Percentiles rank a stretch among this genome's conserved stretches.
Conservation (phyloP, 2,113 vertebrate genomes). For the Burhinus oedicnemus region DNA sequence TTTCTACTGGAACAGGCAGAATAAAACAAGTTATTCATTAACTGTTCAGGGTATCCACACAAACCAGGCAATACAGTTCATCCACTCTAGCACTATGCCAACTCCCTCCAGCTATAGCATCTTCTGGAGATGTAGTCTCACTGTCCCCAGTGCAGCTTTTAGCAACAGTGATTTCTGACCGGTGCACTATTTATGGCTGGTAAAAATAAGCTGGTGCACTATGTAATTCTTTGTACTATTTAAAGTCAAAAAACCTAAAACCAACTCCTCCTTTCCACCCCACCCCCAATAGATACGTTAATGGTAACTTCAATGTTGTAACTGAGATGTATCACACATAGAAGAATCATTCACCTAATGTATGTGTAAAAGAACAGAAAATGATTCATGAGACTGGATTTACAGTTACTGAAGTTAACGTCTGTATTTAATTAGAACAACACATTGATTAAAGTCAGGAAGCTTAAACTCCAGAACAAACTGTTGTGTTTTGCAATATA, state of each 20-base stretch:
- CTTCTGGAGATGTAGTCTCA: not conserved
- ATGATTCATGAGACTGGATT: not conserved
- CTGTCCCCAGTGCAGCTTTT: not conserved
- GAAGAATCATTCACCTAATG: not conserved
- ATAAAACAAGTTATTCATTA: not conserved
- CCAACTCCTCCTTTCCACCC: not conserved
- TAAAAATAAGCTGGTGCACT: not conserved
- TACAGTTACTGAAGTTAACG: not conserved
- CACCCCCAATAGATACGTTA: not conserved
- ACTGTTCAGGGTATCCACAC: not conserved
- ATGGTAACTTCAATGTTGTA: not conserved
- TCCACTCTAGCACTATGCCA: not conserved
- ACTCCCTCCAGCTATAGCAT: not conserved
- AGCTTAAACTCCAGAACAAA: not conserved
- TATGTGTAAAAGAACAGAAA: not conserved
- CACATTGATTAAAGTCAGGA: not conserved
- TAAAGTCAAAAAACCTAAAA: not conserved
- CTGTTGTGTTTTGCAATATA: not conserved
- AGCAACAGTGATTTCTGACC: not conserved
- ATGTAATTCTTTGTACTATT: not conserved
- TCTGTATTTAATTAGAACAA: not conserved
- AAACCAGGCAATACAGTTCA: not conserved
- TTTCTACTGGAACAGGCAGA: not conserved
- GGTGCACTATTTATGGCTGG: not conserved
- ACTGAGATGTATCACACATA: not conserved